Base-by-base conservation (phyloP, 2,888 invertebrate species). In the Parnassius orleans region DNA sequence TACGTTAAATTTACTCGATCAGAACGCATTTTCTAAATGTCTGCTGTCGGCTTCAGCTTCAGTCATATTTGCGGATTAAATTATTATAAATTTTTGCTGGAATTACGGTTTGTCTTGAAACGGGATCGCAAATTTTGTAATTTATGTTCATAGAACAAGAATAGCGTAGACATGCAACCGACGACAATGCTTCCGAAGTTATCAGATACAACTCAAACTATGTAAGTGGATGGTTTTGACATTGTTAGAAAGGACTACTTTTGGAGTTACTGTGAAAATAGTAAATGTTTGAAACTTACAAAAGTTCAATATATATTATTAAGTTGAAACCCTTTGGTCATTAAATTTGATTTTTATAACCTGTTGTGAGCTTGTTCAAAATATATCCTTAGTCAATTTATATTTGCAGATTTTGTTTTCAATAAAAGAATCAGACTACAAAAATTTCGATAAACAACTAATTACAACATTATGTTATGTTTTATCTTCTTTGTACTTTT, bases 151-250 rank as follows among this genome's bases (percentile, higher is more conserved):
- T 74, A 78, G 69, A 78, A 69, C 68, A 78, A 72, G 71, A 73
- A 70, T 82, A 79, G 66, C 75, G 64, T 70, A 72, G 73, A 72
- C 68, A 88, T 87, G 86, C 86, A 87, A 80, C 84, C 87, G 68
- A 80, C 81, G 63, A 84, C 84, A 73, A 87, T 87, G 85, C 86
- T 87, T 76, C 85, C 86, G 64, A 89, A 90, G 76, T 83, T 90
- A 66, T 75, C 86, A 74, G 87, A 88, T 68, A 80, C 86, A 65
- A 86, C 87, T 67, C 91, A 92, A 85, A 87, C 87, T 70, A 88
- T 92, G 92, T 92, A 76, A 90, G 91, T 88, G 42, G 2, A 48
- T 48, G 48, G 48, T 57, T 47, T 9, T 7, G 70, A 75, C 69
- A 72, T 70, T 62, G 67, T 64, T 65, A 61, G 57, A 47, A 59